Percentiles rank a stretch among this genome's conserved stretches.
Evolutionary conservation across 1,140 invertebrate genomes (phyloP).

Genomic region (Drosophila tristis): DNA sequence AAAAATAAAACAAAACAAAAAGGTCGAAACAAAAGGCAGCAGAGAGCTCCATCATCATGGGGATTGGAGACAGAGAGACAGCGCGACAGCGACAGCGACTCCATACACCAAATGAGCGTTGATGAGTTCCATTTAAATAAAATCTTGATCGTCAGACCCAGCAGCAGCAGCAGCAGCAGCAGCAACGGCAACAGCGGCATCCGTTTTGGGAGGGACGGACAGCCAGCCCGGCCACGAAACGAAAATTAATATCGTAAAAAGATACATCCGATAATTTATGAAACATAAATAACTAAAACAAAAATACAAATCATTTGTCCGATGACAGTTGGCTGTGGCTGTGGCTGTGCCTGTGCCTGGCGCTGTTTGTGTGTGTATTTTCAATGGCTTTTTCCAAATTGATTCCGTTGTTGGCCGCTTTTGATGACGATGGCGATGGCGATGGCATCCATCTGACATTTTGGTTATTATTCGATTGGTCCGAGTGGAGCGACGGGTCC

Average conservation of each 20-base stretch:
- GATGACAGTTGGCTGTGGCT: slow-evolving; percentile 51
- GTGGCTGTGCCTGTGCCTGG: slow-evolving; percentile 36
- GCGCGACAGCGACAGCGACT: slow-evolving; percentile 22
- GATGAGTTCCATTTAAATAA: slow-evolving; percentile 83
- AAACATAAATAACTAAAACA: slow-evolving; percentile 83
- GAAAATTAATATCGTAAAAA: slow-evolving; percentile 71
- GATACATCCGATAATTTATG: slow-evolving; percentile 83
- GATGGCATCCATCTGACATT: slow-evolving; percentile 57
- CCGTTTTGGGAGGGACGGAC: slow-evolving; percentile 35
- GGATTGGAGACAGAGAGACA: slow-evolving; percentile 8
- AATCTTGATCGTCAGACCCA: slow-evolving; percentile 72
- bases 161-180: slow-evolving; percentile 52
- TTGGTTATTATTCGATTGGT: slow-evolving; percentile 48
- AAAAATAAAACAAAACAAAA: slow-evolving; percentile 2
- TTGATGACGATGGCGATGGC: slow-evolving; percentile 5
- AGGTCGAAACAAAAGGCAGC: slow-evolving; percentile 25
- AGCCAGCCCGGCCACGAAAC: slow-evolving; percentile 9
- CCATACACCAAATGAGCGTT: slow-evolving; percentile 70
- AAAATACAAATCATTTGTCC: slow-evolving; percentile 83
- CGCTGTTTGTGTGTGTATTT: slow-evolving; percentile 32
- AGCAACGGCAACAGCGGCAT: slow-evolving; percentile 54
- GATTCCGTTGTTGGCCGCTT: slow-evolving; percentile 43
- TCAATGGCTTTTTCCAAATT: slow-evolving; percentile 58
- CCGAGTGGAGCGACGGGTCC: slow-evolving; percentile 26
- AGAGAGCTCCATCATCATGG: slow-evolving; percentile 62